Conservation (phyloP, 2,113 vertebrate species). For the Scartelaos histophorus region DNA sequence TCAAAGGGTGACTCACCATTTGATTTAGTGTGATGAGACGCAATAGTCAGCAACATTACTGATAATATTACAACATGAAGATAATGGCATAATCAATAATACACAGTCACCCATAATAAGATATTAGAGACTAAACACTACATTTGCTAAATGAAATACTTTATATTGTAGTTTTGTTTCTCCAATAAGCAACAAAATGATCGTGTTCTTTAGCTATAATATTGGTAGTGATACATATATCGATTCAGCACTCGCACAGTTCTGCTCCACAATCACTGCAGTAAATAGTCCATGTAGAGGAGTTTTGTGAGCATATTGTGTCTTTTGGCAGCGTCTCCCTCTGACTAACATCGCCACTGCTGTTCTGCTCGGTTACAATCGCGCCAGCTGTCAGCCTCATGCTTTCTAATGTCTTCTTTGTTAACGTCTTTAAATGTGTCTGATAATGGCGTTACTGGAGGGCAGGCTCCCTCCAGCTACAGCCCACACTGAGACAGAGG, state of each 20-base stretch:
- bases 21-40: not conserved
- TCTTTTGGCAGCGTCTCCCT: slow-evolving; percentile 71
- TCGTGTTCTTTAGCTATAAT: not conserved
- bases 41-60: not conserved
- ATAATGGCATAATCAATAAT: not conserved
- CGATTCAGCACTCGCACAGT: not conserved
- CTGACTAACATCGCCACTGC: slow-evolving; percentile 71
- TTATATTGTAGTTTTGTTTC: not conserved
- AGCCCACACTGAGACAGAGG: slow-evolving; percentile 42
- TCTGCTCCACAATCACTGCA: slow-evolving; percentile 44
- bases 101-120: not conserved
- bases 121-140: not conserved
- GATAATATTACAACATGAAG: no score
- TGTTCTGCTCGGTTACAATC: slow-evolving; percentile 67
- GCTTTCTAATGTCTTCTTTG: slow-evolving; percentile 75
- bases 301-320: slow-evolving; percentile 75
- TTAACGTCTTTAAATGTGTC: slow-evolving; percentile 69
- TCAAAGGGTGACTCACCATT: not conserved
- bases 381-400: slow-evolving; percentile 71
- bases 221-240: not conserved
- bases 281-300: slow-evolving; percentile 65
- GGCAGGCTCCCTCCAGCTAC: slow-evolving; percentile 58
- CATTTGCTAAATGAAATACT: not conserved
- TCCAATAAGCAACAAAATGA: not conserved
- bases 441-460: slow-evolving; percentile 65